phyloP scores from a whole-genome alignment of 2,113 vertebrate species.

The Tilapia sparmanii region DNA sequence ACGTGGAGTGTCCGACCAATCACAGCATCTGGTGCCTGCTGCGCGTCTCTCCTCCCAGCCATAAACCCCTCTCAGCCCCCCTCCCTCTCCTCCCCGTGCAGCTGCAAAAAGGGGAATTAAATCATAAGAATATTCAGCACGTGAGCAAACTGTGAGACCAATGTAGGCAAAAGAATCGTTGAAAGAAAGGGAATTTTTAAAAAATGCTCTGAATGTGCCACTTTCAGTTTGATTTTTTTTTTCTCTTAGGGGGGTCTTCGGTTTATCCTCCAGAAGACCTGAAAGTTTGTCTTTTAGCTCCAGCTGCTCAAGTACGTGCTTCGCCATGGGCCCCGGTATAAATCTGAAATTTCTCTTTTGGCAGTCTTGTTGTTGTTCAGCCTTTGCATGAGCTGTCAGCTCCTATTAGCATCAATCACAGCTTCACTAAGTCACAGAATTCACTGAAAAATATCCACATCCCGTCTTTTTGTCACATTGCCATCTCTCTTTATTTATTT shows the following conservation, averaged over 20 bases:
- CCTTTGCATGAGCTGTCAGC: neutral
- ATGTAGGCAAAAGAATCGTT: neutral
- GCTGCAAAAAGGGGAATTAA: neutral
- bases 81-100: neutral
- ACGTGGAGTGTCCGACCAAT: conserved; percentile 58
- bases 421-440: neutral
- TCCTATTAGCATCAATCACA: conserved; percentile 1
- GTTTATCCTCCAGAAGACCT: neutral
- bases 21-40: neutral
- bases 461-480: neutral
- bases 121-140: neutral
- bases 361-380: neutral
- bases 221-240: neutral
- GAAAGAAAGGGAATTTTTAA: neutral
- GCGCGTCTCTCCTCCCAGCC: conserved; percentile 6
- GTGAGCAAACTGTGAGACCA: neutral
- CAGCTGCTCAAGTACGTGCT: neutral
- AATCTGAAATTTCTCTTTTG: neutral
- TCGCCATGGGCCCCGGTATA: neutral
- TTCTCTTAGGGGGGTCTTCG: neutral
- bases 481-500: neutral
- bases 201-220: neutral
- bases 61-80: neutral
- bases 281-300: neutral
- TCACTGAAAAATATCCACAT: neutral